phyloP scores from a whole-genome alignment of 2,113 vertebrate species.

The Burhinus bistriatus region DNA sequence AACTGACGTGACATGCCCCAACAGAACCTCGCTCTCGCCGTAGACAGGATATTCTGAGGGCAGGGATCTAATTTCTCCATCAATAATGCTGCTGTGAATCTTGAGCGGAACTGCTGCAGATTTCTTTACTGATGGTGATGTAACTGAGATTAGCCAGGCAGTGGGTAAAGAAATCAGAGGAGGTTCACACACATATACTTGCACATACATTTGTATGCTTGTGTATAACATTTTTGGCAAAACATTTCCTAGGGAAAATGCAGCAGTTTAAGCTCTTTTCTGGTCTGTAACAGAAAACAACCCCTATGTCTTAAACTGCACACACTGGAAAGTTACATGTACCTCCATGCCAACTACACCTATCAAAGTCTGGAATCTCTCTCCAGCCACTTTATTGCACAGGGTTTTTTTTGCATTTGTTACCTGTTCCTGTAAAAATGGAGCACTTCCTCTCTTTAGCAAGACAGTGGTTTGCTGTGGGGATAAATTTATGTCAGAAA shows the following conservation, averaged over 20 bases:
- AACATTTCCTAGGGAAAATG: not conserved
- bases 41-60: not conserved
- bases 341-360: not conserved
- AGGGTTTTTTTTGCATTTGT: not conserved
- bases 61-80: not conserved
- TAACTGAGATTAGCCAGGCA: not conserved
- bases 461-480: not conserved
- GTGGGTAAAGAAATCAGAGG: not conserved
- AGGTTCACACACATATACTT: not conserved
- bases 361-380: not conserved
- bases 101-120: not conserved
- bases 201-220: not conserved
- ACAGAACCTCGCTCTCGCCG: not conserved
- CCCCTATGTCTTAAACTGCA: not conserved
- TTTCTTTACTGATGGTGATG: not conserved
- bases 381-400: not conserved
- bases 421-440: slow-evolving; percentile 27
- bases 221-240: not conserved
- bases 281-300: not conserved
- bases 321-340: not conserved
- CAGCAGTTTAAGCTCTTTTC: not conserved
- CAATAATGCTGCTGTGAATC: not conserved
- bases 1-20: not conserved
- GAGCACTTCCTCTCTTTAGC: slow-evolving; percentile 2
- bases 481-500: not conserved